Evolutionary conservation across 2,113 vertebrate genomes (phyloP).

Genomic region (Ciconia stormi): DNA sequence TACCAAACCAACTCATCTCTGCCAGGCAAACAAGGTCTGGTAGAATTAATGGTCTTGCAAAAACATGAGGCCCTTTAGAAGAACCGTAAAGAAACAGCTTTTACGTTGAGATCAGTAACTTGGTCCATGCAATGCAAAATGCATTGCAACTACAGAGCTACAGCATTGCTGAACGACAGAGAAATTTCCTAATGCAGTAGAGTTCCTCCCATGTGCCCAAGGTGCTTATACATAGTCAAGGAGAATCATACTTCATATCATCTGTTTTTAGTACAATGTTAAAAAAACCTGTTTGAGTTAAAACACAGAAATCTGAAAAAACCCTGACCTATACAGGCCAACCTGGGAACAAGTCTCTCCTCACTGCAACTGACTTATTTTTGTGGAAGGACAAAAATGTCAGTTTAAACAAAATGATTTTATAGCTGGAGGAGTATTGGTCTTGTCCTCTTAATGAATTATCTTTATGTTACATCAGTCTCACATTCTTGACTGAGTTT

Average conservation of each 20-base stretch:
- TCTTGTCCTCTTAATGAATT: not conserved
- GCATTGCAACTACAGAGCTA: not conserved
- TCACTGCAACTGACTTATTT: not conserved
- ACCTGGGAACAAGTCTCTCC: not conserved
- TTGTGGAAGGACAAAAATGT: not conserved
- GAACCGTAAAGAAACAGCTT: not conserved
- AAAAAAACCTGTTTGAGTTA: not conserved
- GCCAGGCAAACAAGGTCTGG: not conserved
- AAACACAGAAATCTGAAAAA: not conserved
- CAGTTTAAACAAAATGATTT: fast-evolving
- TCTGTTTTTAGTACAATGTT: not conserved
- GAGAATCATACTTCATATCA: not conserved
- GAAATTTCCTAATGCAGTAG: not conserved
- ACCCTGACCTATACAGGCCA: not conserved
- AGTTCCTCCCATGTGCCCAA: not conserved
- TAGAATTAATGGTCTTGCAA: not conserved
- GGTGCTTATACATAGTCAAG: not conserved
- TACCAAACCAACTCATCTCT: not conserved
- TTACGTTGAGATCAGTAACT: not conserved
- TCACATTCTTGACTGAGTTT: not conserved
- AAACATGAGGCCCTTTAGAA: not conserved
- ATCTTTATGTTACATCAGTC: not conserved
- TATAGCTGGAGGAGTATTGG: not conserved
- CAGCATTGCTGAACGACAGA: not conserved
- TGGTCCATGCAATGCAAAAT: not conserved